Evolutionary conservation across 2,113 vertebrate species (phyloP).

Genomic region (Periophthalmodon schlosseri): DNA sequence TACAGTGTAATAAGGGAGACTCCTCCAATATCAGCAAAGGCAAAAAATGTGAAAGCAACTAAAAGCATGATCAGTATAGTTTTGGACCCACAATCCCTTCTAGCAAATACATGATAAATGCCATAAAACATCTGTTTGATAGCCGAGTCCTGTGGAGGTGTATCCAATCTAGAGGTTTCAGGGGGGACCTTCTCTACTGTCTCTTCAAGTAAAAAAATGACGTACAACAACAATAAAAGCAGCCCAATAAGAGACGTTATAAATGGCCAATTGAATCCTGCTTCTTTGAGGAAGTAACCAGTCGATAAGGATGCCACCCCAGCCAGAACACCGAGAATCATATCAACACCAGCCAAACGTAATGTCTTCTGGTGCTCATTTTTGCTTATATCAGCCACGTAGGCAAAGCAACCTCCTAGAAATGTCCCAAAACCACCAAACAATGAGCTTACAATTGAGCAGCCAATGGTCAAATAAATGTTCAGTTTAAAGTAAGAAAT

Average conservation of each 20-base stretch:
- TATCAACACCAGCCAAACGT: slow-evolving; percentile 89
- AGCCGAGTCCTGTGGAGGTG: slow-evolving; percentile 23
- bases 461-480: slow-evolving; percentile 81
- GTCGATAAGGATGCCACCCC: slow-evolving; percentile 85
- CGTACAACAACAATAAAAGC: slow-evolving; percentile 80
- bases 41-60: slow-evolving; percentile 77
- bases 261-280: slow-evolving; percentile 90
- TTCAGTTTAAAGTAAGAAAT: slow-evolving; percentile 84
- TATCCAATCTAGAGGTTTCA: neutral
- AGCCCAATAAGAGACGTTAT: slow-evolving; percentile 72
- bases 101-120: slow-evolving; percentile 83
- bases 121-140: slow-evolving; percentile 72
- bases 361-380: slow-evolving; percentile 83
- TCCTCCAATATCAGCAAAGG: slow-evolving; percentile 78
- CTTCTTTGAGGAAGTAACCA: slow-evolving; percentile 85
- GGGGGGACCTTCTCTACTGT: slow-evolving; percentile 55
- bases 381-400: slow-evolving; percentile 85
- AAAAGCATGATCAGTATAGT: slow-evolving; percentile 79
- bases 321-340: slow-evolving; percentile 86
- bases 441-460: slow-evolving; percentile 79
- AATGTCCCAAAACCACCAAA: slow-evolving; percentile 88
- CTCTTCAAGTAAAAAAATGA: slow-evolving; percentile 84
- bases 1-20: slow-evolving; percentile 83
- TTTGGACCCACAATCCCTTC: slow-evolving; percentile 64
- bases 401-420: slow-evolving; percentile 89